Base-by-base conservation (phyloP, 1,140 invertebrate species). In the Yoshiicerus persimilis region DNA sequence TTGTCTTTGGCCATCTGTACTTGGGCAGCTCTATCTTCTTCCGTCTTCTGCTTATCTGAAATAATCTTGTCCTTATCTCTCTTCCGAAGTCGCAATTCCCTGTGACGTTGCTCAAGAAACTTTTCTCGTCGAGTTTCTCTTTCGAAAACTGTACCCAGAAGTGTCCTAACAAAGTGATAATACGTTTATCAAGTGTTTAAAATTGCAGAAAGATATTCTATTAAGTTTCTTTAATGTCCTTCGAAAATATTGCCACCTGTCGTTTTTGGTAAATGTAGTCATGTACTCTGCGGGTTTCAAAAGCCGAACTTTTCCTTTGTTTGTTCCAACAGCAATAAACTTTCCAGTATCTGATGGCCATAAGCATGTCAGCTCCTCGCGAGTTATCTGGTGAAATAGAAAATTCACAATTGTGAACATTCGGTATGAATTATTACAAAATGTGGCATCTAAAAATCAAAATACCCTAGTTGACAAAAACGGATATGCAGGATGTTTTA, bases 51-150 rank as follows among this genome's bases (percentile, higher is more conserved):
- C 41, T 86, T 83, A 16, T 87, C 56, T 0, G 39, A 56, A 30
- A 77, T 89, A 9, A 91, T 90, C 32, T 91, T 91, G 16, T 89
- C 86, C 70, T 92, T 92, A 30, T 89, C 86, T 62, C 92, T 91
- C 8, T 91, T 90, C 92, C 95, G 95, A 3, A 97, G 92, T 34
- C 96, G 93, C 83, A 96, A 92, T 91, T 97, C 96, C 34, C 96
- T 93, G 91, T 96, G 96, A 90, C 97, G 95, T 4, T 97, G 95
- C 92, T 99, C 98, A 84, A 98, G 94, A 75, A 98, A 98, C 92
- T 98, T 97, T 92, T 98, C 97, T 34, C 97, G 94, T 90, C 96
- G 95, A 88, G 96, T 97, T 93, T 99, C 98, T 83, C 97, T 93
- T 89, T 98, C 97, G 92, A 98, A 95, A 93, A 98, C 25, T 4